These are phyloP conservation scores for Zaprionus lachaisei DNA, from an alignment of 1,140 invertebrate genomes.

Conservation along the genomic window DNA sequence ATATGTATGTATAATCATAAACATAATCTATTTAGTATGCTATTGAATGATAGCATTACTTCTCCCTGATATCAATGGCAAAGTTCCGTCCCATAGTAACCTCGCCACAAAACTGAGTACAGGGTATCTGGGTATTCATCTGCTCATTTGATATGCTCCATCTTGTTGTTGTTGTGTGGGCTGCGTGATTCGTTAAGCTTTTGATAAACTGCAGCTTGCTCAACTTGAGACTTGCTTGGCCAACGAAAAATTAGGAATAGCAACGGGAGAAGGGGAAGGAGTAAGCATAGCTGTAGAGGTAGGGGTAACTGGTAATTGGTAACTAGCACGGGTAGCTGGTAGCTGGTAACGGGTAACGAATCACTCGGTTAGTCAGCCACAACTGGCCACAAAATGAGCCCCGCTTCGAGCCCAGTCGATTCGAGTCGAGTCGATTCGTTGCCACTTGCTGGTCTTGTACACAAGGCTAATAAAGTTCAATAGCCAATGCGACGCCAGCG, in stretches of 20 bases:
- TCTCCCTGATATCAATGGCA: too few species aligned
- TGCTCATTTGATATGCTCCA: slow-evolving; percentile 31
- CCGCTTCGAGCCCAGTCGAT: not conserved
- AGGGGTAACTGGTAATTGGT: slow-evolving; percentile 5
- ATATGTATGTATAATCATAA: too few species aligned
- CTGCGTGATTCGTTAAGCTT: slow-evolving; percentile 60
- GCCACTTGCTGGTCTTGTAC: not conserved
- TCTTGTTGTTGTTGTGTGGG: not conserved
- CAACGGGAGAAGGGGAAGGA: not conserved
- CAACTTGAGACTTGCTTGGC: slow-evolving; percentile 23
- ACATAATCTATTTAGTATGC: too few species aligned
- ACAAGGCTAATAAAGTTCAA: slow-evolving; percentile 80
- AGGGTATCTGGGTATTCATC: slow-evolving; percentile 33
- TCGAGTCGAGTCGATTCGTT: not conserved
- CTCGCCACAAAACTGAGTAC: too few species aligned
- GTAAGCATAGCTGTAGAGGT: not conserved
- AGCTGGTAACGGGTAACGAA: not conserved
- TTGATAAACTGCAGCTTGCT: slow-evolving; percentile 69
- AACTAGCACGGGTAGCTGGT: not conserved
- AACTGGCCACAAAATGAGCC: not conserved
- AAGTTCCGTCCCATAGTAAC: too few species aligned
- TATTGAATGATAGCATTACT: too few species aligned
- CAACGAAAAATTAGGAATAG: slow-evolving; percentile 11
- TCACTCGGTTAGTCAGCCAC: not conserved
- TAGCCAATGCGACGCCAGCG: slow-evolving; percentile 77